These are phyloP conservation scores for Harpagifer antarcticus DNA, from an alignment of 2,797 vertebrate species.

Conservation along the genomic window DNA sequence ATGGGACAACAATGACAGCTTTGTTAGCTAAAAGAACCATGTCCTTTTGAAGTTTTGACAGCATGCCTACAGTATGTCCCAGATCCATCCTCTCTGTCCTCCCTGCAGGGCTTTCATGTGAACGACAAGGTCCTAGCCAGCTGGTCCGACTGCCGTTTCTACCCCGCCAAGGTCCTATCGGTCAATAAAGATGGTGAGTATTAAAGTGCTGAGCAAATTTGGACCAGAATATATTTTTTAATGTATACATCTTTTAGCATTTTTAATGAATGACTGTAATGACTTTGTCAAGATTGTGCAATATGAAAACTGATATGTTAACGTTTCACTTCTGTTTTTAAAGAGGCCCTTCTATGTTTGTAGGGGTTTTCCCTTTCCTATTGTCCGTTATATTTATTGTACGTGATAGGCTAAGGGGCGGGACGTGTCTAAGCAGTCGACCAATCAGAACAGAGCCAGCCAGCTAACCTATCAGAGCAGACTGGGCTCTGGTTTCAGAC, in stretches of 20 bases:
- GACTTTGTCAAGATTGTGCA: too few species aligned
- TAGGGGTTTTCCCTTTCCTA: too few species aligned
- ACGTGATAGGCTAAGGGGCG: too few species aligned
- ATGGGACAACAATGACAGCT: background rate
- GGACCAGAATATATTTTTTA: background rate
- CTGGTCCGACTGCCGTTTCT: conserved; percentile 98
- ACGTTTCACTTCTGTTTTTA: conserved; percentile 6
- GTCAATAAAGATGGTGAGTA: conserved; percentile 94
- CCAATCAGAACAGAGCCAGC: too few species aligned
- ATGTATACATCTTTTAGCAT: background rate
- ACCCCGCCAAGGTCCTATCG: conserved; percentile 93
- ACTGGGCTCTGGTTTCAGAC: too few species aligned
- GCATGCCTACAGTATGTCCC: background rate
- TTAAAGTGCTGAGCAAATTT: background rate
- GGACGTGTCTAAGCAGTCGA: too few species aligned
- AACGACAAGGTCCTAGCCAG: conserved; percentile 95
- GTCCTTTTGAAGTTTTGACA: background rate
- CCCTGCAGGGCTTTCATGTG: conserved; percentile 90
- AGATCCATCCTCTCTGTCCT: conserved; percentile 18
- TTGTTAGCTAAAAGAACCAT: background rate
- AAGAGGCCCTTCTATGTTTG: too few species aligned
- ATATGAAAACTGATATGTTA: too few species aligned
- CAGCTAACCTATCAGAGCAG: too few species aligned
- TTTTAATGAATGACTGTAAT: background rate
- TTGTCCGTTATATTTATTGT: too few species aligned